Evolutionary conservation across 2,888 invertebrate species (phyloP), one percentile per base, ranked within the genome.

Genomic region (Aricia artaxerxes): DNA sequence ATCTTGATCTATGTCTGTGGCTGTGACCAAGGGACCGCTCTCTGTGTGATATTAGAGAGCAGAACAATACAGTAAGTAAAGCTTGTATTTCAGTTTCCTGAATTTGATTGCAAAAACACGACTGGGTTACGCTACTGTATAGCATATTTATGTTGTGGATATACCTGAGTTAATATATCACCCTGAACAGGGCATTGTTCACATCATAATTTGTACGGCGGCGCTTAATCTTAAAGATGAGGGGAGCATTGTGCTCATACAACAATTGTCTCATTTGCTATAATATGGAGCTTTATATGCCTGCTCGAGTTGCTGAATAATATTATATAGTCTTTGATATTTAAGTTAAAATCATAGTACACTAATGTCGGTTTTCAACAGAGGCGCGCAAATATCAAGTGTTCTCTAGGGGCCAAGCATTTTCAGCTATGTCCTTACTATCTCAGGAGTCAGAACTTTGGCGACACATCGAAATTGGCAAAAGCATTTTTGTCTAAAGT

Each of bases 201-300:
- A 35, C 69, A 69, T 69, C 69, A 69, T 69, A 69, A 69, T 69
- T 69, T 69, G 69, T 69, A 69, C 69, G 69, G 69, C 69, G 69
- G 69, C 69, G 69, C 69, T 69, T 69, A 69, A 69, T 69, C 69
- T 69, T 69, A 35, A 69, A 69, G 69, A 69, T 38, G 69, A 35
- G 69, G 35, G 35, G 69, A 69, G 69, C 6, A 69, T 69, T 69
- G 69, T 69, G 69, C 13, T 69, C 35, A 69, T 38, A 35, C 69
- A 69, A 69, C 69, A 69, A 69, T 69, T 69, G 69, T 69, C 69
- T 69, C 69, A 69, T 69, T 69, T 69, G 64, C 64, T 61, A n/a
- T 64, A 64, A 64, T 4, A 38, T 35, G 38, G 16, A 38, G 35
- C 69, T 38, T 69, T 69, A 16, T 69, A 69, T 64, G 9, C 35